Base-by-base conservation (phyloP, 2,113 vertebrate genomes). In the Ranitomeya variabilis region DNA sequence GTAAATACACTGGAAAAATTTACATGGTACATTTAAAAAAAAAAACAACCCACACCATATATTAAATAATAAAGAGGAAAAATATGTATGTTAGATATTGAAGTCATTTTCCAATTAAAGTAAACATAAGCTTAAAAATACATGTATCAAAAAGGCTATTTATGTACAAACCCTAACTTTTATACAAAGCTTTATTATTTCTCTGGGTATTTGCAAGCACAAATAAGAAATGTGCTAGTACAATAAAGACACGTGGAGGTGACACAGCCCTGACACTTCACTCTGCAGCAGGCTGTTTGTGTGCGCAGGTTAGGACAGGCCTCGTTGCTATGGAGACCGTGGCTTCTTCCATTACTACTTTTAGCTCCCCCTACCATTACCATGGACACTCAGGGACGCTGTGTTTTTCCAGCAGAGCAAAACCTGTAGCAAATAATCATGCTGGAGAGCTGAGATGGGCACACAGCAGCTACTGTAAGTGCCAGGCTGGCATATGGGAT, bases 221-320 rank as follows among this genome's bases (percentile, higher is more conserved):
- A 60, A 15, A 60, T 14, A 60, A 60, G 59, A 60, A 5, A 60
- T 60, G 59, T 60, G 4, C 14, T 60, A 60, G 59, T 60, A 15
- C 4, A 60, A 60, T 60, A 15, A 5, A 60, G 59, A 14, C 3
- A 21, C 62, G 21, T 10, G 37, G 31, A 82, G 18, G 59, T 64
- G 59, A 51, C 23, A 82, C 23, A 18, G 59, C 31, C 80, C 80
- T 64, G 26, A 45, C 16, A 8, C 13, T 18, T 60, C 55, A 86
- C 84, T 77, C 57, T 86, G 73, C 85, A n/a, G 85, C 59, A 86
- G 76, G 85, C 85, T 86, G 73, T 37, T n/a, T 66, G 59, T 80
- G 86, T 80, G 16, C 66, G 12, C n/a, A 31, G 71, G 73, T 81
- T 66, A 23, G n/a, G 54, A 51, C 13, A 87, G 86, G 86, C 86